A percentile compares a stretch with the other conserved stretches of the same genome.
These are phyloP conservation scores for Pammene fasciana DNA, from an alignment of 2,888 invertebrate species.

Conservation along the genomic window DNA sequence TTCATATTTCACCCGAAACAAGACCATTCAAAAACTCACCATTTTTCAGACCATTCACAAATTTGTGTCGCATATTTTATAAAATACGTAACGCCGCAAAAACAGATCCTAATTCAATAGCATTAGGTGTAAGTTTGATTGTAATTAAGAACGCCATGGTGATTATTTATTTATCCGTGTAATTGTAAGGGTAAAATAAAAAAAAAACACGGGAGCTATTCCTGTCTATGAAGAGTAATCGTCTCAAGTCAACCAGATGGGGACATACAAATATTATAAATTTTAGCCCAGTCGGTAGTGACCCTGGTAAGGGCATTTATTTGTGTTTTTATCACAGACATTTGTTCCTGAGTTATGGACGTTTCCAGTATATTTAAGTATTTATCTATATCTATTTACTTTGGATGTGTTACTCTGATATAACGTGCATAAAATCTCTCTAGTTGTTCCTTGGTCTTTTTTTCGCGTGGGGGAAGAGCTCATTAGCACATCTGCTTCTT, in stretches of 20 bases:
- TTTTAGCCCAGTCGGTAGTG: too few species aligned
- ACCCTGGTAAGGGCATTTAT: too few species aligned
- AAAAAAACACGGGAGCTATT: conserved; percentile 13
- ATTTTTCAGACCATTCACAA: conserved; percentile 27
- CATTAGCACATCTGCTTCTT: too few species aligned
- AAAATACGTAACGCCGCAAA: not conserved
- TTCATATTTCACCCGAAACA: conserved; percentile 20
- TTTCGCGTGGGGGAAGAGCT: too few species aligned
- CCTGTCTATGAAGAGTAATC: not conserved
- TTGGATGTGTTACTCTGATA: too few species aligned
- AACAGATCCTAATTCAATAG: conserved; percentile 1
- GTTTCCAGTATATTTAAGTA: too few species aligned
- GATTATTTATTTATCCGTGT: conserved; percentile 36
- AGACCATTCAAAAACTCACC: conserved; percentile 16
- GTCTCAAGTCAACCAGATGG: not conserved
- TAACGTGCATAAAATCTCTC: too few species aligned
- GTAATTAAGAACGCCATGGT: not conserved
- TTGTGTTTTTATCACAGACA: too few species aligned
- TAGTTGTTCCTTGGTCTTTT: too few species aligned
- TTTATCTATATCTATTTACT: too few species aligned
- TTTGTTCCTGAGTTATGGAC: too few species aligned
- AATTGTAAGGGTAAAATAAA: conserved; percentile 28
- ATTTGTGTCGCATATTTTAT: conserved; percentile 8
- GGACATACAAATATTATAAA: too few species aligned
- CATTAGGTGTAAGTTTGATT: conserved; percentile 13